Evolutionary conservation across 2,797 vertebrate genomes (phyloP).

Genomic region (Gallinago solitaria): DNA sequence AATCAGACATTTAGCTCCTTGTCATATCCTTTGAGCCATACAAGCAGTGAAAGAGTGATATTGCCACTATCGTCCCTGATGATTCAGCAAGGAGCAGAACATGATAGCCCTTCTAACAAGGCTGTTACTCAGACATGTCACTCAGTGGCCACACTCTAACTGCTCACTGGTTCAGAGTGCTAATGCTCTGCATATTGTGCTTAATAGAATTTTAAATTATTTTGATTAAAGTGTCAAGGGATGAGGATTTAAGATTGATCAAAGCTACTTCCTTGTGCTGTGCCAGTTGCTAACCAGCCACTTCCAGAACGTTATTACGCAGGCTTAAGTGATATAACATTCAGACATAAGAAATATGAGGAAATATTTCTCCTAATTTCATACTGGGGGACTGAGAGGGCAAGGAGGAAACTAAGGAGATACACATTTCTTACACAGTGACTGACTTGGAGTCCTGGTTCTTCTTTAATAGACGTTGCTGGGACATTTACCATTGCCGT

Average conservation of each 20-base stretch:
- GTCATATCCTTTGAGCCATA: constrained; percentile 16
- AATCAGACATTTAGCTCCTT: constrained; percentile 13
- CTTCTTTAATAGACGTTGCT: background rate
- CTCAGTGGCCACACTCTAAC: background rate
- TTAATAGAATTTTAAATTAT: constrained; percentile 82
- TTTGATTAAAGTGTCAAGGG: constrained; percentile 80
- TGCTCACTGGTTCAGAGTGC: constrained; percentile 58
- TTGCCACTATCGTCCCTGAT: background rate
- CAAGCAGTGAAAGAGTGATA: constrained; percentile 11
- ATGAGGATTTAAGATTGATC: constrained; percentile 75
- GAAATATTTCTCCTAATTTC: constrained; percentile 41
- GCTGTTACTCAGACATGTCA: constrained; percentile 46
- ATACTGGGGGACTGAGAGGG: background rate
- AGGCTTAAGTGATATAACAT: constrained; percentile 36
- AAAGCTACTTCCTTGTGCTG: constrained; percentile 54
- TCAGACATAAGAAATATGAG: constrained; percentile 21
- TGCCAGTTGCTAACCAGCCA: constrained; percentile 59
- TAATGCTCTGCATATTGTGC: constrained; percentile 73
- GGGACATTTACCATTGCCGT: background rate
- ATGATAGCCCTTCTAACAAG: constrained; percentile 43
- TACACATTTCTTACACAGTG: background rate
- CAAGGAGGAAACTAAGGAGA: background rate
- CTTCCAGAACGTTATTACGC: constrained; percentile 45
- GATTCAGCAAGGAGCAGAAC: constrained; percentile 61
- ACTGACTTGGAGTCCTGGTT: background rate